phyloP scores from a whole-genome alignment of 2,113 vertebrate species.

The Calypte anna region DNA sequence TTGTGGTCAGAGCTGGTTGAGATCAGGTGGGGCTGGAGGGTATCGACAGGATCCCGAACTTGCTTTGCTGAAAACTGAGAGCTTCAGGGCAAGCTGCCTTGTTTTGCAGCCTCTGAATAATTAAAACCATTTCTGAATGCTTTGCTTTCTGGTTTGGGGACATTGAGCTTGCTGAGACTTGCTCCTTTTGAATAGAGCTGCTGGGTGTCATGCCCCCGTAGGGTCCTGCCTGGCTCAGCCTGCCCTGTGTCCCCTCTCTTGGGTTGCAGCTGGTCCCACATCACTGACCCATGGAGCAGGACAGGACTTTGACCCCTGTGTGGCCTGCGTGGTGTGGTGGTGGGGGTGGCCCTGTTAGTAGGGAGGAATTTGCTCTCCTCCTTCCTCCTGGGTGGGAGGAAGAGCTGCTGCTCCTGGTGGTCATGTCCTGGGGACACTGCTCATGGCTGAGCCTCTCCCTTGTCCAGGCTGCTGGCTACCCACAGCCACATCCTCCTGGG shows the following conservation, averaged over 20 bases:
- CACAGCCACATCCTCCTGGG: neutral
- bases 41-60: neutral
- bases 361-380: neutral
- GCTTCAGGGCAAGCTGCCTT: constrained; percentile 18
- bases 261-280: neutral
- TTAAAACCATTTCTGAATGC: constrained; percentile 45
- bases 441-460: neutral
- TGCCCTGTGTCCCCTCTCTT: neutral
- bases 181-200: constrained; percentile 3
- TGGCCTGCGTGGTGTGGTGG: neutral
- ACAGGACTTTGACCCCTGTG: neutral
- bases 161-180: constrained; percentile 39
- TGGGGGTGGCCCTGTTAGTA: neutral
- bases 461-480: neutral
- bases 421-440: too few relatives aligned
- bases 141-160: neutral
- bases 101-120: constrained; percentile 48
- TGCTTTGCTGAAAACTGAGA: neutral
- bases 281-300: neutral
- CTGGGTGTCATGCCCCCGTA: neutral
- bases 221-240: neutral
- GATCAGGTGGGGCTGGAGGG: neutral
- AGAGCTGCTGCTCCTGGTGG: neutral
- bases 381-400: neutral
- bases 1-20: neutral